A percentile compares a stretch with the other conserved stretches of the same genome.
phyloP scores from a whole-genome alignment of 2,888 invertebrate species.

The Pogonocherus hispidulus region DNA sequence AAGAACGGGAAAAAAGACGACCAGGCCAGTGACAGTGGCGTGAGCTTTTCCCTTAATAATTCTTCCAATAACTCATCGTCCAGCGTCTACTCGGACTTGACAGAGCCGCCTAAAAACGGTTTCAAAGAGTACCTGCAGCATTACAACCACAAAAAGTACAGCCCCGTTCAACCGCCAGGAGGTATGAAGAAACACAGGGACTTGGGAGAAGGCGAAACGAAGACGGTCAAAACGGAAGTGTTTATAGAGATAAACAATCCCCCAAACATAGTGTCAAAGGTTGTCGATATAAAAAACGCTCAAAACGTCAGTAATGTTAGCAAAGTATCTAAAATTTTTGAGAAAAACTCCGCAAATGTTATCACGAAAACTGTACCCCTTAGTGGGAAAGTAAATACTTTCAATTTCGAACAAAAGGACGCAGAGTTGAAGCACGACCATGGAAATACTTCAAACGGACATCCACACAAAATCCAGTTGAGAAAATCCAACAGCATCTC shows the following conservation, averaged over 20 bases:
- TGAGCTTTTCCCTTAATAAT: slow-evolving; percentile 50
- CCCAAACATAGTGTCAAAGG: slow-evolving; percentile 38
- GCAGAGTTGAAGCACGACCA: slow-evolving; percentile 34
- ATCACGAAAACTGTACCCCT: not conserved
- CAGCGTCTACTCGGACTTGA: slow-evolving; percentile 51
- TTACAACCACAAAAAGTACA: slow-evolving; percentile 54
- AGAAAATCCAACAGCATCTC: slow-evolving; percentile 48
- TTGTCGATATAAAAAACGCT: slow-evolving; percentile 37
- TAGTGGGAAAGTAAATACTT: slow-evolving; percentile 21
- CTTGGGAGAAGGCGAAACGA: slow-evolving; percentile 44
- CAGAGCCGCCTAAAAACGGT: slow-evolving; percentile 42
- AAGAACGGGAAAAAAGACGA: slow-evolving; percentile 56
- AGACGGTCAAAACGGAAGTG: slow-evolving; percentile 60
- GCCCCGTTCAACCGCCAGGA: slow-evolving; percentile 54
- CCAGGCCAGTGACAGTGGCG: slow-evolving; percentile 55
- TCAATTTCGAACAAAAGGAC: slow-evolving; percentile 43
- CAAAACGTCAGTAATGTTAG: slow-evolving; percentile 34
- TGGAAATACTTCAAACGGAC: slow-evolving; percentile 40
- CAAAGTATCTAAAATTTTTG: slow-evolving; percentile 43
- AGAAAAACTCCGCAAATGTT: slow-evolving; percentile 17
- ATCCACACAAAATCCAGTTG: slow-evolving; percentile 27
- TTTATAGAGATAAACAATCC: slow-evolving; percentile 58
- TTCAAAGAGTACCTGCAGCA: slow-evolving; percentile 55
- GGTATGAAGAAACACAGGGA: slow-evolving; percentile 28
- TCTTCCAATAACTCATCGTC: slow-evolving; percentile 51